Evolutionary conservation across 2,113 vertebrate species (phyloP), one percentile per base, ranked within the genome.

Genomic region (Myiagra hebetior): DNA sequence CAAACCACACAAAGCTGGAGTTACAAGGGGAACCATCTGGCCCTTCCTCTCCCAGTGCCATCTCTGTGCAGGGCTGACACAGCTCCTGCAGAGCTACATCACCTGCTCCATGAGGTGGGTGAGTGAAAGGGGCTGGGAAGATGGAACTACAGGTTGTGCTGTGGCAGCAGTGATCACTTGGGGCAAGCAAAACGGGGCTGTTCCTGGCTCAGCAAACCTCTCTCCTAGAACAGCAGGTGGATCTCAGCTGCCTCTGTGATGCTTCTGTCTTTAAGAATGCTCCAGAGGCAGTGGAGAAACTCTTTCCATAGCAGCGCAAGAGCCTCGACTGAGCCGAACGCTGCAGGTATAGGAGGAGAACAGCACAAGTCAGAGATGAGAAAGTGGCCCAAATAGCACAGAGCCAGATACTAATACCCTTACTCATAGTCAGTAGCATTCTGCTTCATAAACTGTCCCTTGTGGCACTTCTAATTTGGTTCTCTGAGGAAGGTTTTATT

Each of bases 261-360:
- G 42, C 33, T 85, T 62, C 41, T 49, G 15, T 70, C 55, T 47
- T 39, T 59, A 47, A 52, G 26, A 47, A 42, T 72, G 44, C 18
- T 77, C 52, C 52, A 60, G 37, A 57, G 16, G 31, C 20, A 37
- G 26, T 2, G 27, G 41, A 80, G 63, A 60, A 79, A 46, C 23
- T 39, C 26, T 35, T 87, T 42, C 49, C 37, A 2, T 1, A 23
- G 18, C n/a, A 39, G 26, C 23, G 30, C 33, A 69, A 55, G 50
- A 90, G 50, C 41, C 31, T n/a, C 0, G 0, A 22, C 9, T 11
- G 42, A 88, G 85, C 15, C 0, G 0, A 57, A 28, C 0, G 0
- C 52, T 63, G 68, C 57, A 90, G 85, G 90, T 96, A 50, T 3
- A 63, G 75, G 55, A 75, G 73, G 53, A 90, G 27, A 62, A 46